Evolutionary conservation across 2,797 vertebrate genomes (phyloP).

Genomic region (Microhierax caerulescens): DNA sequence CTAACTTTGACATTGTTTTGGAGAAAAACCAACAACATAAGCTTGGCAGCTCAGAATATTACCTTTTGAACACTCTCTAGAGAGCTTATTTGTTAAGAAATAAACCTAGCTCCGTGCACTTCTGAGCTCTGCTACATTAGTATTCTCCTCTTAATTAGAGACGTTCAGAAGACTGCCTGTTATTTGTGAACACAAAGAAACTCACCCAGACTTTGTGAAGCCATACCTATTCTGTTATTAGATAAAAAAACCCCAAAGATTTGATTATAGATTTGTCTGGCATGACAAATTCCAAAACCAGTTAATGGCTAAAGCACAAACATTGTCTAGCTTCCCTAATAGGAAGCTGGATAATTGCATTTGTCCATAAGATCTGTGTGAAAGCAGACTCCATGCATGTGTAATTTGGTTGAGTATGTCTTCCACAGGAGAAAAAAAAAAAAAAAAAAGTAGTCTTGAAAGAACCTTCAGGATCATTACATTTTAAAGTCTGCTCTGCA

Average conservation of each 20-base stretch:
- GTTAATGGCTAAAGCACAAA: slow-evolving; percentile 34
- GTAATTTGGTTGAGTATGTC: neutral
- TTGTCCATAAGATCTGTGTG: slow-evolving; percentile 27
- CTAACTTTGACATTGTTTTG: neutral
- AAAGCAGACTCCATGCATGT: slow-evolving; percentile 28
- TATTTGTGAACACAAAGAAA: neutral
- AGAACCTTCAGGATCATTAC: neutral
- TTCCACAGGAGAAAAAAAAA: neutral
- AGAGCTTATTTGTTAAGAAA: slow-evolving; percentile 25
- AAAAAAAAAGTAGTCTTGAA: neutral
- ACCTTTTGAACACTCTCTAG: neutral
- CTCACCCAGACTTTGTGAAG: slow-evolving; percentile 17
- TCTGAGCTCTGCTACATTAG: neutral
- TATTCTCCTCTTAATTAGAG: neutral
- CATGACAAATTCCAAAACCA: slow-evolving; percentile 34
- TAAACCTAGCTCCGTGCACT: neutral
- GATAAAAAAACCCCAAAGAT: neutral
- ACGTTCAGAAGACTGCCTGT: neutral
- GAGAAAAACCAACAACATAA: neutral
- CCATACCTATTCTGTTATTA: slow-evolving; percentile 27
- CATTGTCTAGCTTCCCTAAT: neutral
- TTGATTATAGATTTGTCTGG: slow-evolving; percentile 46
- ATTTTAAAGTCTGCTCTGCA: neutral
- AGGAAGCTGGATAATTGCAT: slow-evolving; percentile 29
- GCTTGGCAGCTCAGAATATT: neutral